phyloP scores from a whole-genome alignment of 2,113 vertebrate genomes.

The Cheilinus undulatus region DNA sequence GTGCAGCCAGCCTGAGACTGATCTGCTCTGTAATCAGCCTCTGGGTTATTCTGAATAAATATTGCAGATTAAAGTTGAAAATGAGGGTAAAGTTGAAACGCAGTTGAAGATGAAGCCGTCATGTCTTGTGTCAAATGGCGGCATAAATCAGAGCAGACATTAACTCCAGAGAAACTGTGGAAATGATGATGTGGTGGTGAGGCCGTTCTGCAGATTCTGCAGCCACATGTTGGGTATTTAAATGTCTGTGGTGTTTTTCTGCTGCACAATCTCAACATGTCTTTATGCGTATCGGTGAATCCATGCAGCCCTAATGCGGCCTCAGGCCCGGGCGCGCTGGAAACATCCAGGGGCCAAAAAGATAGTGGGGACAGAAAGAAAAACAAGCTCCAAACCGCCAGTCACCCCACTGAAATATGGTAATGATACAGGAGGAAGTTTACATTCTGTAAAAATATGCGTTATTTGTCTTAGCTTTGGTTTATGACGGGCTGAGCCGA shows the following conservation, averaged over 20 bases:
- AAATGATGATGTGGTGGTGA: conserved; percentile 33
- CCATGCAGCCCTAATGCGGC: conserved; percentile 53
- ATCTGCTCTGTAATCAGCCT: too few relatives aligned
- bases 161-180: conserved; percentile 38
- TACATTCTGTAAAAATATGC: conserved; percentile 81
- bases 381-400: conserved; percentile 74
- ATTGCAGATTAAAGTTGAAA: background rate
- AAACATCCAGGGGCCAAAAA: conserved; percentile 55
- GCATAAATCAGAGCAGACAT: conserved; percentile 18
- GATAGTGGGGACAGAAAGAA: conserved; percentile 66
- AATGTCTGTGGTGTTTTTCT: conserved; percentile 49
- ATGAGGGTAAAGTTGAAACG: background rate
- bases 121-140: conserved; percentile 2
- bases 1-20: too few relatives aligned
- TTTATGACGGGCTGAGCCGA: conserved; percentile 59
- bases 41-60: background rate
- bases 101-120: background rate
- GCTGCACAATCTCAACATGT: conserved; percentile 52
- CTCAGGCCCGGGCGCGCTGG: conserved; percentile 42
- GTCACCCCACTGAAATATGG: conserved; percentile 72
- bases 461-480: conserved; percentile 78
- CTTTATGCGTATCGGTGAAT: conserved; percentile 34
- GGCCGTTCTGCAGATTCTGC: conserved; percentile 26
- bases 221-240: conserved; percentile 50
- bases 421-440: conserved; percentile 83